Evolutionary conservation across 2,113 vertebrate genomes (phyloP).

Genomic region (Tinamus guttatus): DNA sequence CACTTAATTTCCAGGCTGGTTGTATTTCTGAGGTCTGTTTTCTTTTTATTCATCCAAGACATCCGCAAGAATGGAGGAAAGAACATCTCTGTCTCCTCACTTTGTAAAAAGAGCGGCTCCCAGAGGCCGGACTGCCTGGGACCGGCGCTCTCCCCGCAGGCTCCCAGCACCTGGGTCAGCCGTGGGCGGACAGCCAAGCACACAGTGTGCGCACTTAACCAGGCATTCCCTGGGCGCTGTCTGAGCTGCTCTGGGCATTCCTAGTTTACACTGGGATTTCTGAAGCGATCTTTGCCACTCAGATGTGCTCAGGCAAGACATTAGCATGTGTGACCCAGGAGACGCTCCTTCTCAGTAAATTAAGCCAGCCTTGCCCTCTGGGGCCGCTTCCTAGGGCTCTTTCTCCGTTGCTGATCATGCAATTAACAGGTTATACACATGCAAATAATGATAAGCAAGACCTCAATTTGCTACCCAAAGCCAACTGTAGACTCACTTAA

Average conservation of each 20-base stretch:
- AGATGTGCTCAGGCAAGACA: not conserved
- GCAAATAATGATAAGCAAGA: not conserved
- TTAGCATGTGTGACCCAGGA: no score
- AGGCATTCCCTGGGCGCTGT: not conserved
- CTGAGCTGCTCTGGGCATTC: fast-evolving
- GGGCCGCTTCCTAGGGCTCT: not conserved
- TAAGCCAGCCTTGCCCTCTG: no score
- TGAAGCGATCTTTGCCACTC: not conserved
- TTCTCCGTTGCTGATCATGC: not conserved
- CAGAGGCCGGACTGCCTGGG: no score
- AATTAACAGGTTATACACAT: not conserved
- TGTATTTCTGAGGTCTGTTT: not conserved
- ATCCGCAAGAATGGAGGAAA: not conserved
- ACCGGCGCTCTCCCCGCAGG: not conserved
- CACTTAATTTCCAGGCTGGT: not conserved
- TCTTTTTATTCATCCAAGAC: not conserved
- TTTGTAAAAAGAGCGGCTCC: not conserved
- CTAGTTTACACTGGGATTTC: fast-evolving
- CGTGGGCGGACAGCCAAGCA: no score
- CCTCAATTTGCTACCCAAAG: not conserved
- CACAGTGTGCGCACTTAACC: not conserved
- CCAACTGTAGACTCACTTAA: not conserved
- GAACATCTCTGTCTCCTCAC: not conserved
- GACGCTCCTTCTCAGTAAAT: not conserved
- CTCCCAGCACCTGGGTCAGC: not conserved